These are phyloP conservation scores for Chaetogeoica ovagalla DNA, from an alignment of 2,888 invertebrate genomes.

Conservation along the genomic window DNA sequence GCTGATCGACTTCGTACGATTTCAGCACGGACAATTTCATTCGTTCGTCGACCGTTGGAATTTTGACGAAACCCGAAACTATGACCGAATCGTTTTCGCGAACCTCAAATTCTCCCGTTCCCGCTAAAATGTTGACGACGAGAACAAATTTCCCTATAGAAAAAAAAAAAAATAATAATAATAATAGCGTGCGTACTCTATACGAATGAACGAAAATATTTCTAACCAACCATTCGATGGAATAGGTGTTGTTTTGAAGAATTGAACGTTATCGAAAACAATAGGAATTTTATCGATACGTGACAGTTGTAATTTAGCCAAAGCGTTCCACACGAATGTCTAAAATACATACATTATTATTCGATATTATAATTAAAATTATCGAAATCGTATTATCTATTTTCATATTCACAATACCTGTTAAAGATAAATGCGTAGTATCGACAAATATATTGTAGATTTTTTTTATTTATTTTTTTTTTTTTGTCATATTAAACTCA, in stretches of 20 bases:
- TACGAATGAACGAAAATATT: no score
- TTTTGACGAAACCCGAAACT: constrained; percentile 76
- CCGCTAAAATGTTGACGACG: constrained; percentile 79
- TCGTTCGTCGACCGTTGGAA: constrained; percentile 69
- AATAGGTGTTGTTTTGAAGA: constrained; percentile 90
- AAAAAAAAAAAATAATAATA: no score
- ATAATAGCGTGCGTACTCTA: no score
- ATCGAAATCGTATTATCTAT: no score
- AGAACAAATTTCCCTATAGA: constrained; percentile 66
- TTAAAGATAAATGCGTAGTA: no score
- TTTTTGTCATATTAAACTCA: constrained; percentile 58
- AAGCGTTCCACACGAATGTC: constrained; percentile 82
- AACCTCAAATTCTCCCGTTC: constrained; percentile 84
- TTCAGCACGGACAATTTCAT: constrained; percentile 64
- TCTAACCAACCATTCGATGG: constrained; percentile 67
- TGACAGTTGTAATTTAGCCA: constrained; percentile 75
- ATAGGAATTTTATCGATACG: constrained; percentile 80
- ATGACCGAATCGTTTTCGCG: constrained; percentile 82
- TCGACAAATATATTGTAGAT: no score
- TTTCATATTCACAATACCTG: no score
- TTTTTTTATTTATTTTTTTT: background rate
- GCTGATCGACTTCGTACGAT: constrained; percentile 59
- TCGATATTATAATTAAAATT: no score
- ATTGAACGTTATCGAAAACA: constrained; percentile 84
- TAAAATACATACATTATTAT: constrained; percentile 57